Percentiles rank a stretch among this genome's conserved stretches.
Evolutionary conservation across 2,797 vertebrate species (phyloP).

Genomic region (Brotogeris chrysoptera): DNA sequence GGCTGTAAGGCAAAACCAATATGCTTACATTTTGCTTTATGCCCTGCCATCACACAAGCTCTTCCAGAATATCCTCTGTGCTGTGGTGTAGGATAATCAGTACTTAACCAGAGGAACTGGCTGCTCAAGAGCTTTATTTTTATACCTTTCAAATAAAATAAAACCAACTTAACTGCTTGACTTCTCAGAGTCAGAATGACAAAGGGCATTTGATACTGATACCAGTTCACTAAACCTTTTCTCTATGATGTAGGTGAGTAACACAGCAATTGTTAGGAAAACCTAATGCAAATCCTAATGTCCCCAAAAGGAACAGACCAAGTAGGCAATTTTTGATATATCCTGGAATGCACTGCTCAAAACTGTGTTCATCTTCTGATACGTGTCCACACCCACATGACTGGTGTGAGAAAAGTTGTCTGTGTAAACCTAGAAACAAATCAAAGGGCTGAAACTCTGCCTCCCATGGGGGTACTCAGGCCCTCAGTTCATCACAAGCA

Average conservation of each 20-base stretch:
- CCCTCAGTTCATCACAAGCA: background rate
- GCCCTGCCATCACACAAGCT: constrained; percentile 11
- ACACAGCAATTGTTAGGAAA: background rate
- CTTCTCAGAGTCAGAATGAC: background rate
- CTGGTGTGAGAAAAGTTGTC: rapidly evolving
- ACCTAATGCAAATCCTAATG: background rate
- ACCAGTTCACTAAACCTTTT: background rate
- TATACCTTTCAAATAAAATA: background rate
- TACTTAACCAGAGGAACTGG: background rate
- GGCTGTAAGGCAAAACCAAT: constrained; percentile 28
- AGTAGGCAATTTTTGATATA: background rate
- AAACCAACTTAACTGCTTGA: background rate
- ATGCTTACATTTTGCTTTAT: constrained; percentile 13
- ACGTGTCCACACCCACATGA: rapidly evolving
- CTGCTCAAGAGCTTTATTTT: background rate
- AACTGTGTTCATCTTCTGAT: background rate
- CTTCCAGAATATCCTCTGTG: background rate
- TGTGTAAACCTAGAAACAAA: background rate
- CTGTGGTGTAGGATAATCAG: background rate
- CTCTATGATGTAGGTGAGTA: background rate
- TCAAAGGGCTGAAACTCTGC: background rate
- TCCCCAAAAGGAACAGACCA: background rate
- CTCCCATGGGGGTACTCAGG: background rate
- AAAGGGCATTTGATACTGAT: background rate
- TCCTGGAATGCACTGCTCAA: background rate